phyloP scores from a whole-genome alignment of 2,113 vertebrate species.

The Lampris megalopsis region DNA sequence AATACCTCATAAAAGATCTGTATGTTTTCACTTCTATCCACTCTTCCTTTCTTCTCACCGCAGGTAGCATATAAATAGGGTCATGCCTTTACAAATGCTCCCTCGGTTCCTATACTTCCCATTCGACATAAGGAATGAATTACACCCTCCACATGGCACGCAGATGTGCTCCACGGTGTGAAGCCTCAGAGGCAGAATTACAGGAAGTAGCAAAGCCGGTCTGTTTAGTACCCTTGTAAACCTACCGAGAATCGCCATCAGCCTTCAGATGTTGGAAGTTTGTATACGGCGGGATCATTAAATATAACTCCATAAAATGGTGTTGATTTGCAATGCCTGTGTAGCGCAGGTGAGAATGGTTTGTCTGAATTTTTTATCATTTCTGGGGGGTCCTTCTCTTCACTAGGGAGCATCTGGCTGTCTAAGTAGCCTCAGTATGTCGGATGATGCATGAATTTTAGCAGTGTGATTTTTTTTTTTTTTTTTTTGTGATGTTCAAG shows the following conservation, averaged over 20 bases:
- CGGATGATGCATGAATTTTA: slow-evolving; percentile 4
- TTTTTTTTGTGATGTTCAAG: not conserved
- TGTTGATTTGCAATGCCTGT: not conserved
- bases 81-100: not conserved
- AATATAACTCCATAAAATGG: not conserved
- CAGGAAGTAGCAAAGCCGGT: slow-evolving; percentile 8
- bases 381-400: slow-evolving; percentile 1
- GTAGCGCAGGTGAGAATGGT: not conserved
- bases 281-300: not conserved
- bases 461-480: not conserved
- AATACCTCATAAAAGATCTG: not conserved
- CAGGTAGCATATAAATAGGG: slow-evolving; percentile 9
- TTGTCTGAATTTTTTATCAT: not conserved
- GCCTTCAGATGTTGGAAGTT: not conserved
- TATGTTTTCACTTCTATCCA: not conserved
- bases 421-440: not conserved
- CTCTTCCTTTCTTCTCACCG: not conserved
- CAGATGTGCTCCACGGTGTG: slow-evolving; percentile 19
- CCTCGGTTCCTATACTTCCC: not conserved
- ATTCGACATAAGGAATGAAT: slow-evolving; percentile 5
- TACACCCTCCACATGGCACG: slow-evolving; percentile 30
- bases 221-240: not conserved
- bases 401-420: not conserved
- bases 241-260: not conserved
- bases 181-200: not conserved